phyloP scores from a whole-genome alignment of 2,888 invertebrate species.

The Ceratothoa steindachneri region DNA sequence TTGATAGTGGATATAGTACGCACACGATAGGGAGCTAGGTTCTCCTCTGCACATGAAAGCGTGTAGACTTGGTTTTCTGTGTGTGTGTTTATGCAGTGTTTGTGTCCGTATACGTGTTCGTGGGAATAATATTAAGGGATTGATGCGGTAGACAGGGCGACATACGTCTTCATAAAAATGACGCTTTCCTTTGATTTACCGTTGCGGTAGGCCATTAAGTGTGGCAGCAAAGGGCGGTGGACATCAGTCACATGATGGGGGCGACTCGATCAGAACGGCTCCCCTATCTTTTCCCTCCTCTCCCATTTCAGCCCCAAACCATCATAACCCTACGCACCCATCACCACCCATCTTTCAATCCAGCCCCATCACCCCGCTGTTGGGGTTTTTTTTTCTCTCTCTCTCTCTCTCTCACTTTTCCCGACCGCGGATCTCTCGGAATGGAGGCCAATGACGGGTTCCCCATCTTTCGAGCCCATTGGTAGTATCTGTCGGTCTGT shows the following conservation, averaged over 20 bases:
- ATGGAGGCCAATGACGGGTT: no score
- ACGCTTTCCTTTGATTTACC: slow-evolving; percentile 46
- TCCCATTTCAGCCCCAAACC: background rate
- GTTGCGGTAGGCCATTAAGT: slow-evolving; percentile 45
- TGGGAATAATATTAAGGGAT: slow-evolving; percentile 15
- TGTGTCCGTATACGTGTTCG: background rate
- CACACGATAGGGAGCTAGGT: no score
- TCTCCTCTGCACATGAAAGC: no score
- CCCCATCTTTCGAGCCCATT: no score
- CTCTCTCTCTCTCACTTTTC: background rate
- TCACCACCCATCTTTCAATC: background rate
- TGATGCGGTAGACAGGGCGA: slow-evolving; percentile 8
- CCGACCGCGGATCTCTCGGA: no score
- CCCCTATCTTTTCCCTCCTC: background rate
- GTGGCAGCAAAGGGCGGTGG: slow-evolving; percentile 42
- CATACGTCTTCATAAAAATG: slow-evolving; percentile 45
- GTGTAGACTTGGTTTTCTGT: no score
- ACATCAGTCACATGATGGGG: slow-evolving; percentile 33
- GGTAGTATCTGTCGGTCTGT: no score
- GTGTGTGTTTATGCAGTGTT: background rate
- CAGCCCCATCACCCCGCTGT: background rate
- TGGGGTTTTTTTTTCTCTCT: background rate
- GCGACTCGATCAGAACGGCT: background rate
- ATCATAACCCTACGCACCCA: background rate
- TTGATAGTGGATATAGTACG: no score